Percentiles rank a stretch among this genome's conserved stretches.
These are phyloP conservation scores for Cariama cristata DNA, from an alignment of 2,113 vertebrate genomes.

Conservation along the genomic window DNA sequence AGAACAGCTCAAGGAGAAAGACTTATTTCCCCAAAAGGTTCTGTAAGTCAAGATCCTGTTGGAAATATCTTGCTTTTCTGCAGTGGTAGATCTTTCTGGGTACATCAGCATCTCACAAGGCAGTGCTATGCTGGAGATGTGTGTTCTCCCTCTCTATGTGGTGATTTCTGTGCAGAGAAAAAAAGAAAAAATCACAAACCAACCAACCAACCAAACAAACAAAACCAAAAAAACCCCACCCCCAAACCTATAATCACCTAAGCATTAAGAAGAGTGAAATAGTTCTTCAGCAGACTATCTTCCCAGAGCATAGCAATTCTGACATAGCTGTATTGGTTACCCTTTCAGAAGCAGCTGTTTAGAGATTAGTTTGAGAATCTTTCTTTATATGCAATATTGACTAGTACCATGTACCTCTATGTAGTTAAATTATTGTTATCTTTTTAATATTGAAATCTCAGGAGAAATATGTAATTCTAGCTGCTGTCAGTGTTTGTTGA, in stretches of 20 bases:
- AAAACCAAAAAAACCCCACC: neutral
- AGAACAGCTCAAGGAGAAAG: neutral
- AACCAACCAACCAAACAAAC: neutral
- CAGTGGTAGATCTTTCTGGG: neutral
- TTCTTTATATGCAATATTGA: neutral
- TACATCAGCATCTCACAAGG: neutral
- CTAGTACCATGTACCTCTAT: neutral
- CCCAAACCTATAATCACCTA: accelerated
- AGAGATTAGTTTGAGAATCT: neutral
- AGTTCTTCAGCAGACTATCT: neutral
- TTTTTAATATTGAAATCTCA: neutral
- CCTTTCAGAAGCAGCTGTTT: neutral
- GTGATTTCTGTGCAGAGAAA: neutral
- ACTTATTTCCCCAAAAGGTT: neutral
- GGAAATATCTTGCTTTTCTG: neutral
- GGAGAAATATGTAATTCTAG: neutral
- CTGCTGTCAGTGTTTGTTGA: neutral
- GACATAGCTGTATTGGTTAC: neutral
- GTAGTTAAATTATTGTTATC: neutral
- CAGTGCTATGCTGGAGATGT: neutral
- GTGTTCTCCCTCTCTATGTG: neutral
- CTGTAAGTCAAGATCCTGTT: neutral
- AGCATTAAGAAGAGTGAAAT: neutral
- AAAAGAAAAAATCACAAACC: too few relatives aligned
- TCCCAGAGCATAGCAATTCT: neutral